Conservation (phyloP, 2,797 vertebrate genomes). For the Acipenser oxyrinchus region DNA sequence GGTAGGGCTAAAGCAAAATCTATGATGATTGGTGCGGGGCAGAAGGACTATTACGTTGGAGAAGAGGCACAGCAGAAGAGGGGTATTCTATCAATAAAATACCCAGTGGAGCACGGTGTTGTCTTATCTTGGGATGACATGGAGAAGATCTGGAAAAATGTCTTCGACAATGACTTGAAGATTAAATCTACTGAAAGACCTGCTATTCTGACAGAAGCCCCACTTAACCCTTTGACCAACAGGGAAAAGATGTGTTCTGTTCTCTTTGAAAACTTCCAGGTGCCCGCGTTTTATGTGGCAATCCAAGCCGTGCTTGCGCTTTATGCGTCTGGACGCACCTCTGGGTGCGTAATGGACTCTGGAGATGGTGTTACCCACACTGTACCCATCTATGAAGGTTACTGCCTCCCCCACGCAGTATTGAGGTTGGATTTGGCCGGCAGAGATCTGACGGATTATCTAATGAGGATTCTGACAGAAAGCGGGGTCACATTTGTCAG, state of each 20-base stretch:
- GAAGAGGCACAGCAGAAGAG: constrained; percentile 26
- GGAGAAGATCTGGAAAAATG: constrained; percentile 35
- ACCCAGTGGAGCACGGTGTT: constrained; percentile 31
- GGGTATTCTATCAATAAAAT: constrained; percentile 38
- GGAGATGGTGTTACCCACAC: constrained; percentile 28
- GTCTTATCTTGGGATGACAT: constrained; percentile 32
- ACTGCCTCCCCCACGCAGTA: constrained; percentile 32
- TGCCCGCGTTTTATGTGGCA: constrained; percentile 43
- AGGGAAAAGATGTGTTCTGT: constrained; percentile 28
- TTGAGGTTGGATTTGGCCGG: constrained; percentile 32
- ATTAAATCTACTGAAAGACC: constrained; percentile 29
- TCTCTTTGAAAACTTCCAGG: constrained; percentile 35
- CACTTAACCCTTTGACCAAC: constrained; percentile 30
- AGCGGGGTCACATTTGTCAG: constrained; percentile 20
- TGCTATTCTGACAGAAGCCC: constrained; percentile 34
- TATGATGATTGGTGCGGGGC: constrained; percentile 14
- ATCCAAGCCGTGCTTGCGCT: constrained; percentile 42
- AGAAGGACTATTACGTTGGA: constrained; percentile 26
- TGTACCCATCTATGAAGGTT: constrained; percentile 26
- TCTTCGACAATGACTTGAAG: constrained; percentile 32
- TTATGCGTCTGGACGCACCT: constrained; percentile 38
- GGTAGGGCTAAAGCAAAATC: constrained; percentile 31
- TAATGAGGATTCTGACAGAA: constrained; percentile 30
- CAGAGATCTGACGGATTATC: constrained; percentile 34
- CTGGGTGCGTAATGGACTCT: constrained; percentile 39